These are phyloP conservation scores for Falco novaeseelandiae DNA, from an alignment of 2,797 vertebrate species.

Conservation along the genomic window DNA sequence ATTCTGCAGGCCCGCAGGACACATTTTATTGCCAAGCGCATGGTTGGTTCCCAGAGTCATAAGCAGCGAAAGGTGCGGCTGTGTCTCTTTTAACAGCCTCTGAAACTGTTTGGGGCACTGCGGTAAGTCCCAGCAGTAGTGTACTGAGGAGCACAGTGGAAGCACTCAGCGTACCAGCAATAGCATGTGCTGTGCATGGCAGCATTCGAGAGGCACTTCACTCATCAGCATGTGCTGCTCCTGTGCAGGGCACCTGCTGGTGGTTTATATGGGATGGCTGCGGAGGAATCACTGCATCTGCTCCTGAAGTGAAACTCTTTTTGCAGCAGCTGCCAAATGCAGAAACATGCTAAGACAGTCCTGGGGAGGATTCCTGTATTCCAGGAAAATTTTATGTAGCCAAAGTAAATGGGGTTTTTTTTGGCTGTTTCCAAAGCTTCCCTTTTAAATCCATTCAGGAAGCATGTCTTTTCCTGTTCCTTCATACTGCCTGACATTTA, in stretches of 20 bases:
- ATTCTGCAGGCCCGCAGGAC: neutral
- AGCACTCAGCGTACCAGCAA: fast-evolving
- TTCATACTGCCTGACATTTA: neutral
- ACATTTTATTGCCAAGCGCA: neutral
- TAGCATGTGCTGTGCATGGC: fast-evolving
- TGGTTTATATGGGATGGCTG: fast-evolving
- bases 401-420: neutral
- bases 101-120: neutral
- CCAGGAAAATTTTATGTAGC: neutral
- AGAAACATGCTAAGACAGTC: neutral
- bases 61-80: fast-evolving
- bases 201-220: fast-evolving
- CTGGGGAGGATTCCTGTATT: neutral
- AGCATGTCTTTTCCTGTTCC: neutral
- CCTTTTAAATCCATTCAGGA: neutral
- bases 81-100: neutral
- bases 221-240: fast-evolving
- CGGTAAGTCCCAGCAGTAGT: neutral
- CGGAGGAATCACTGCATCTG: neutral
- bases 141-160: fast-evolving
- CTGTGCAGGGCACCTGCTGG: fast-evolving
- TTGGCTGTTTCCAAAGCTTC: neutral
- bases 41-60: neutral
- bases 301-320: neutral
- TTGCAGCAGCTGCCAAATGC: neutral